A percentile compares a stretch with the other conserved stretches of the same genome.
These are phyloP conservation scores for Cinclus cinclus DNA, from an alignment of 2,113 vertebrate genomes.

Conservation along the genomic window DNA sequence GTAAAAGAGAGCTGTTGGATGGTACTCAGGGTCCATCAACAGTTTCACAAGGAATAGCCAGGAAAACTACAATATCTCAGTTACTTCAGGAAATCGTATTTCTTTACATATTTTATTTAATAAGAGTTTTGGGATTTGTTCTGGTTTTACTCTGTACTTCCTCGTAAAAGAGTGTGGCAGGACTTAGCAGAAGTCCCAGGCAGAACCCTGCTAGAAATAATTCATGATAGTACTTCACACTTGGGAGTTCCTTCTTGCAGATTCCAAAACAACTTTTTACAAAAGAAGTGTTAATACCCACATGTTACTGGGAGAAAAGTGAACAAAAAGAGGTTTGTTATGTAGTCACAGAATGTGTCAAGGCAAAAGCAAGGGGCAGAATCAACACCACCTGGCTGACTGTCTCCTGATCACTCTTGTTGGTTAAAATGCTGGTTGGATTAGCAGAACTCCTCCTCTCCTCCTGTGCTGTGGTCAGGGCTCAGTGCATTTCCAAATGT, in stretches of 20 bases:
- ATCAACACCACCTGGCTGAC: background rate
- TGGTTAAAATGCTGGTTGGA: background rate
- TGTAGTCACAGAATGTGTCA: background rate
- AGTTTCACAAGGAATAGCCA: background rate
- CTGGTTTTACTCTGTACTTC: background rate
- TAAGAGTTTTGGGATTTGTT: background rate
- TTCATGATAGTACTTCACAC: background rate
- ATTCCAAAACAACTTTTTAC: background rate
- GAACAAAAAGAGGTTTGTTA: background rate
- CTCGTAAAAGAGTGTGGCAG: background rate
- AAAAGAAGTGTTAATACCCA: background rate
- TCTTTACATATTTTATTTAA: background rate
- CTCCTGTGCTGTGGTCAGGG: background rate
- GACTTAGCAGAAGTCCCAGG: background rate
- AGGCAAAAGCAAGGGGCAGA: background rate
- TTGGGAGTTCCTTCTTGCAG: background rate
- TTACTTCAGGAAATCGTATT: background rate
- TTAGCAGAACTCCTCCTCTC: background rate
- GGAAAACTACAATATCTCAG: background rate
- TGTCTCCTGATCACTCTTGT: background rate
- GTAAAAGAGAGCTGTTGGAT: background rate
- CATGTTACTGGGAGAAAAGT: background rate
- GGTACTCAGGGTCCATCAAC: background rate
- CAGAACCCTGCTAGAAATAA: background rate
- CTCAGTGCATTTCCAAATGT: background rate